A percentile compares a stretch with the other conserved stretches of the same genome.
Evolutionary conservation across 2,888 invertebrate species (phyloP).

Genomic region (Parnassius glacialis): DNA sequence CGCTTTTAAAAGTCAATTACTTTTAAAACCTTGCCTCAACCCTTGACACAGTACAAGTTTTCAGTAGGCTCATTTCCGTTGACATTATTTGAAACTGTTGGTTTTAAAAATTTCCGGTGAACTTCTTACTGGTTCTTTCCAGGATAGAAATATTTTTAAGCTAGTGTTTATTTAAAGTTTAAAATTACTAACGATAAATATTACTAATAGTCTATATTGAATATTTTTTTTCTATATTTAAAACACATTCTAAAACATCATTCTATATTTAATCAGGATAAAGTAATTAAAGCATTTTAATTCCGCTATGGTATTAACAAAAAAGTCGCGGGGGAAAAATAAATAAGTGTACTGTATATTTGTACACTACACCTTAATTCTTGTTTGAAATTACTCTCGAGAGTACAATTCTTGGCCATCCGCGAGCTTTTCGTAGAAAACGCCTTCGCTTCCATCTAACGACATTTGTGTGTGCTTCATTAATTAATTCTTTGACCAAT

Average conservation of each 20-base stretch:
- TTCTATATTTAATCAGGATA: no score
- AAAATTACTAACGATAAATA: no score
- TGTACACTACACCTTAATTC: slow-evolving; percentile 5
- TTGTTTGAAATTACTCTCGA: slow-evolving; percentile 10
- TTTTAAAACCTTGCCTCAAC: slow-evolving; percentile 41
- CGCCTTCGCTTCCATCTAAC: slow-evolving; percentile 36
- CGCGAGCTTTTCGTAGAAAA: slow-evolving; percentile 24
- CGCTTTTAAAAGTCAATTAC: slow-evolving; percentile 51
- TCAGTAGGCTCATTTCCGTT: background rate
- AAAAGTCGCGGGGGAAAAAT: background rate
- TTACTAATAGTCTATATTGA: no score
- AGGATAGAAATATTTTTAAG: no score
- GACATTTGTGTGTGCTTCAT: slow-evolving; percentile 52
- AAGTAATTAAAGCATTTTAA: no score
- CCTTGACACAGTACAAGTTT: slow-evolving; percentile 6
- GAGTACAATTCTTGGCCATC: slow-evolving; percentile 30
- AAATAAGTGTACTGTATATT: background rate
- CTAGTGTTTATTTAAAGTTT: background rate
- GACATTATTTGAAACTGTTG: background rate
- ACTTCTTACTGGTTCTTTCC: no score
- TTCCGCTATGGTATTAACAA: no score
- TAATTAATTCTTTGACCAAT: slow-evolving; percentile 59
- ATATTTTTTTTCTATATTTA: no score
- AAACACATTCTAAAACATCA: no score
- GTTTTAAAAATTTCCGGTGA: no score